phyloP scores from a whole-genome alignment of 1,140 invertebrate species.

The Phenacoccus solenopsis region DNA sequence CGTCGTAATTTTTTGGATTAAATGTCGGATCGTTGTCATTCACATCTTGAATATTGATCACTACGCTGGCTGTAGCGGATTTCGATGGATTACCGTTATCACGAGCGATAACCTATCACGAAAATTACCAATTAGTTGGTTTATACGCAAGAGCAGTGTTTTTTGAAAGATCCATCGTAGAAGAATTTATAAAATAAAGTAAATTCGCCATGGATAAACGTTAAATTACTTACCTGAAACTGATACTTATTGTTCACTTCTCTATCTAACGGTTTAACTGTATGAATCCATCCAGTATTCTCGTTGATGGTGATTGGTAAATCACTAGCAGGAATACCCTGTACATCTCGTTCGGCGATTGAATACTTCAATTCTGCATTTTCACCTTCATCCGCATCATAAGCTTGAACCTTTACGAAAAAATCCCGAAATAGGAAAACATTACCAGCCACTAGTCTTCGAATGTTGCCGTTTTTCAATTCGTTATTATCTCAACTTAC shows the following conservation, averaged over 20 bases:
- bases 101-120: conserved; percentile 57
- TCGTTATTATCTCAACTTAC: no score
- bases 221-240: conserved; percentile 51
- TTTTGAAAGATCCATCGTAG: no score
- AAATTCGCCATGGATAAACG: no score
- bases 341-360: conserved; percentile 48
- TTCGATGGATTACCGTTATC: conserved; percentile 71
- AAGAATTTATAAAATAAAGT: no score
- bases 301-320: conserved; percentile 71
- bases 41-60: conserved; percentile 78
- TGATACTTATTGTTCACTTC: conserved; percentile 74
- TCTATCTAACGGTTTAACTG: conserved; percentile 72
- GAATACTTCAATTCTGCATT: conserved; percentile 75
- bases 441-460: background rate
- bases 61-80: conserved; percentile 74
- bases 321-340: conserved; percentile 49
- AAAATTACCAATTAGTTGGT: no score
- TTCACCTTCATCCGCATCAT: conserved; percentile 76
- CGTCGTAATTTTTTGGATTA: conserved; percentile 74
- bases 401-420: conserved; percentile 59
- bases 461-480: background rate
- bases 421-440: conserved; percentile 23
- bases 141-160: no score
- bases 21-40: conserved; percentile 93
- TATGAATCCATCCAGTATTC: conserved; percentile 81